These are phyloP conservation scores for Papilio xuthus DNA, from an alignment of 1,140 invertebrate genomes.

Conservation along the genomic window DNA sequence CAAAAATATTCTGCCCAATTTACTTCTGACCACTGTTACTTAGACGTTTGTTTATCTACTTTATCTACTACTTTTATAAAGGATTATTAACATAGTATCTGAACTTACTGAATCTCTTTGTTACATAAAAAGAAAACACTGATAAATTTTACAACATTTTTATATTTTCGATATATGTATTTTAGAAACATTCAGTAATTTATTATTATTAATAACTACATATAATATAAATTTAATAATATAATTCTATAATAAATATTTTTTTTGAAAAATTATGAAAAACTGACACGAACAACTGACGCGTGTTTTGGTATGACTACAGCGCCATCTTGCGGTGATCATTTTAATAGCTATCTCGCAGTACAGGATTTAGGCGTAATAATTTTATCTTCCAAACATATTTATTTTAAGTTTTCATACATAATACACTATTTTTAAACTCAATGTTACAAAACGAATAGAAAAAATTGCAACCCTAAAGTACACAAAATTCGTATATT, in stretches of 20 bases:
- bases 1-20: constrained; percentile 38
- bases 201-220: too few relatives aligned
- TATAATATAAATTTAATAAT: too few relatives aligned
- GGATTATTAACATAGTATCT: not conserved
- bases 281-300: not conserved
- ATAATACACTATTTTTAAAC: not conserved
- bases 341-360: not conserved
- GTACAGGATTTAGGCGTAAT: too few relatives aligned
- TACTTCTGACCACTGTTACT: constrained; percentile 35
- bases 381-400: too few relatives aligned
- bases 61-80: not conserved
- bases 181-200: too few relatives aligned
- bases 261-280: too few relatives aligned
- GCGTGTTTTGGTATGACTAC: not conserved
- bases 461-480: not conserved
- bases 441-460: not conserved
- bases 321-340: not conserved
- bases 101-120: not conserved
- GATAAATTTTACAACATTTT: too few relatives aligned
- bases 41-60: constrained; percentile 2
- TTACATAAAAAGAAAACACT: too few relatives aligned
- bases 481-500: constrained; percentile 7
- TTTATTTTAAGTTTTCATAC: not conserved
- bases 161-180: too few relatives aligned
- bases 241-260: too few relatives aligned